A percentile compares a stretch with the other conserved stretches of the same genome.
phyloP scores from a whole-genome alignment of 2,113 vertebrate species.

The Ahaetulla prasina region DNA sequence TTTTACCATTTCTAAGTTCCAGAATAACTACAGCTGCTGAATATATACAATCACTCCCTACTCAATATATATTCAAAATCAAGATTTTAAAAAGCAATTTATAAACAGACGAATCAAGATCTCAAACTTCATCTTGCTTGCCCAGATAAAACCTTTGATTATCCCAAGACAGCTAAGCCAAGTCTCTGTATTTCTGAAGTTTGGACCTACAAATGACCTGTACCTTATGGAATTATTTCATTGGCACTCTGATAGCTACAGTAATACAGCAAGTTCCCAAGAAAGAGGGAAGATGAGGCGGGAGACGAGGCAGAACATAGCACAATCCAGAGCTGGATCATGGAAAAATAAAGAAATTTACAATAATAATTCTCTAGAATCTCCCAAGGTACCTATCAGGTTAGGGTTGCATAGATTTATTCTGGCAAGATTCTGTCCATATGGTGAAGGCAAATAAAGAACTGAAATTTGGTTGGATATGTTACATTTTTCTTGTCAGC shows the following conservation, averaged over 20 bases:
- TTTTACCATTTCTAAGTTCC: not conserved
- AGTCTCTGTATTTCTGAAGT: not conserved
- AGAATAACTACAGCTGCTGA: not conserved
- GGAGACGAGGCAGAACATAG: not conserved
- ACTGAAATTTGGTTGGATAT: not conserved
- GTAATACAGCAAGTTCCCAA: too few relatives aligned
- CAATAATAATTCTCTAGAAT: not conserved
- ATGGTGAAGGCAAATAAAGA: not conserved
- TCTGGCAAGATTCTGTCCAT: not conserved
- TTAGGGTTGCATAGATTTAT: not conserved
- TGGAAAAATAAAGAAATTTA: not conserved
- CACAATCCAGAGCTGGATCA: not conserved
- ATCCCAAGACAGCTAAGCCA: not conserved
- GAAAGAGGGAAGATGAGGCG: not conserved
- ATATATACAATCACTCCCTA: not conserved
- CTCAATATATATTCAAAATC: not conserved
- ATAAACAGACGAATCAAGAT: not conserved
- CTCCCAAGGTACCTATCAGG: not conserved
- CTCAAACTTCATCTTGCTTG: not conserved
- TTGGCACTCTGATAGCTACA: not conserved
- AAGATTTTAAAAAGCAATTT: not conserved
- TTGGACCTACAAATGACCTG: not conserved
- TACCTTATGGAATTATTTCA: slow-evolving; percentile 7
- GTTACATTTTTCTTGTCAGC: not conserved
- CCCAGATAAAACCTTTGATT: not conserved